Percentiles rank a stretch among this genome's conserved stretches.
phyloP scores from a whole-genome alignment of 2,888 invertebrate genomes.

The Nomada ferruginata region DNA sequence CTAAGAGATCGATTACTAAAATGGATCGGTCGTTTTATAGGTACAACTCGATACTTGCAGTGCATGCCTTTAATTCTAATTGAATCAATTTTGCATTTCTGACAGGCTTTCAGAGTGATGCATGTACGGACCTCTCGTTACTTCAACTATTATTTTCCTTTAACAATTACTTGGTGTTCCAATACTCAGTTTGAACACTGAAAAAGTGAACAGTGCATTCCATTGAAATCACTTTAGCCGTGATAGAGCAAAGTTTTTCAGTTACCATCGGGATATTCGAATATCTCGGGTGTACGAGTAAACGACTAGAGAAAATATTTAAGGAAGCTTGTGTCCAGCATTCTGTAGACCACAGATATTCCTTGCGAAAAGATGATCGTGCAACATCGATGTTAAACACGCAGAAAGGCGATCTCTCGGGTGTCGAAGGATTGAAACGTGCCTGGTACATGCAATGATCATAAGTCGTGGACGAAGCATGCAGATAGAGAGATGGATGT shows the following conservation, averaged over 20 bases:
- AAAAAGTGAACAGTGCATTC: constrained; percentile 14
- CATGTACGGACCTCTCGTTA: background rate
- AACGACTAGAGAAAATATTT: background rate
- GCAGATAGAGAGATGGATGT: background rate
- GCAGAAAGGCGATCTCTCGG: constrained; percentile 38
- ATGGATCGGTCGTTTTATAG: background rate
- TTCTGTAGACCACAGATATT: constrained; percentile 1
- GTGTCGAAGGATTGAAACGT: constrained; percentile 13
- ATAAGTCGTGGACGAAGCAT: constrained; percentile 8
- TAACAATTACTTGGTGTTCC: background rate
- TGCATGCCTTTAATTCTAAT: no score
- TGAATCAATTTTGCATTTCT: background rate
- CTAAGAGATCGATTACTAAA: constrained; percentile 5
- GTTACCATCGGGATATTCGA: background rate
- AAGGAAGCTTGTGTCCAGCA: background rate
- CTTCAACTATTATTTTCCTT: background rate
- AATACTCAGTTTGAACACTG: background rate
- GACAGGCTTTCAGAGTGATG: background rate
- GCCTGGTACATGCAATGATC: constrained; percentile 17
- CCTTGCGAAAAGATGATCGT: constrained; percentile 2
- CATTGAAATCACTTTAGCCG: constrained; percentile 13
- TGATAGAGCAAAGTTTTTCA: background rate
- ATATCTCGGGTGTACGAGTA: background rate
- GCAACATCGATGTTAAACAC: background rate
- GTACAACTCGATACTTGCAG: background rate